These are phyloP conservation scores for Tuta absoluta DNA, from an alignment of 2,888 invertebrate species.

Conservation along the genomic window DNA sequence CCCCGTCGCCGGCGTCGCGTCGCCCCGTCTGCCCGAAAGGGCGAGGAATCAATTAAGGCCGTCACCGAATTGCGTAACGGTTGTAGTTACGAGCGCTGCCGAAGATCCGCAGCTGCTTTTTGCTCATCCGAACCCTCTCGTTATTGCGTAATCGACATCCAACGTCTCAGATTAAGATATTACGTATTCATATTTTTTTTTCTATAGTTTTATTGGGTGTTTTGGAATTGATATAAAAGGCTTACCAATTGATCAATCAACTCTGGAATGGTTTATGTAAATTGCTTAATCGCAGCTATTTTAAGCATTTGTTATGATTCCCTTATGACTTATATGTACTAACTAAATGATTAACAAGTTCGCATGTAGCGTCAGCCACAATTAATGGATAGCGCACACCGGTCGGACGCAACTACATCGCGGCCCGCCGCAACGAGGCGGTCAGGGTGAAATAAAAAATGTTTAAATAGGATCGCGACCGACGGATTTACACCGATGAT, in stretches of 20 bases:
- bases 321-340: conserved; percentile 30
- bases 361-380: conserved; percentile 28
- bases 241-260: conserved; percentile 35
- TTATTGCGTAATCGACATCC: conserved; percentile 76
- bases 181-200: conserved; percentile 68
- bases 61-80: conserved; percentile 77
- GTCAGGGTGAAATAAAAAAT: conserved; percentile 44
- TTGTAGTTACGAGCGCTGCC: conserved; percentile 76
- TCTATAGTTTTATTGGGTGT: conserved; percentile 55
- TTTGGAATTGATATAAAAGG: conserved; percentile 39
- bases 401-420: conserved; percentile 51
- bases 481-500: conserved; percentile 26
- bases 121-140: conserved; percentile 76
- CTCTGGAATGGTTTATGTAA: conserved; percentile 30
- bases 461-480: conserved; percentile 35
- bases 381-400: conserved; percentile 47
- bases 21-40: conserved; percentile 76
- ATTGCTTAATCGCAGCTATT: conserved; percentile 1
- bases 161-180: conserved; percentile 73
- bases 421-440: conserved; percentile 45
- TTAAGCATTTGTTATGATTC: conserved; percentile 22
- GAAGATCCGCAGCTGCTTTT: conserved; percentile 76
- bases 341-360: conserved; percentile 38
- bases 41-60: conserved; percentile 79
- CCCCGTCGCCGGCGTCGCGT: conserved; percentile 42